A percentile compares a stretch with the other conserved stretches of the same genome.
Conservation (phyloP, 2,797 vertebrate species). For the Micropoecilia bifurca region DNA sequence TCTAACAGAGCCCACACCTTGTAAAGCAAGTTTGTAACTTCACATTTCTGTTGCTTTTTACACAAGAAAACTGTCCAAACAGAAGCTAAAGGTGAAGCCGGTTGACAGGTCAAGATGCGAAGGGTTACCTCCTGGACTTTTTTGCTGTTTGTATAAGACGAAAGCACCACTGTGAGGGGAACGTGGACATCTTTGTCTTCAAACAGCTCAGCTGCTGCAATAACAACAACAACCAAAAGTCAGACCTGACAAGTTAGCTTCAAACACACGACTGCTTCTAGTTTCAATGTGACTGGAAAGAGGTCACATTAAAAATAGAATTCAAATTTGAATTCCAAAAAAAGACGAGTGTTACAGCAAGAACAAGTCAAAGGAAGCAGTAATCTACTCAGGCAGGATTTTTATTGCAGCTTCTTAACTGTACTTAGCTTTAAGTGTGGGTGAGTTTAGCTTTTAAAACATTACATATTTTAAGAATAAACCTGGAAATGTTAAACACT, state of each 20-base stretch:
- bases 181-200: conserved; percentile 84
- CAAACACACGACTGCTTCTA: not conserved
- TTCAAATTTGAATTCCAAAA: not conserved
- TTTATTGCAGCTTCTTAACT: not conserved
- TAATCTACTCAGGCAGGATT: not conserved
- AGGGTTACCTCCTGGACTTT: conserved; percentile 89
- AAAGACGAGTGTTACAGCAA: not conserved
- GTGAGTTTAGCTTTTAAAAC: not conserved
- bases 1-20: not conserved
- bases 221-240: not conserved
- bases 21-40: not conserved
- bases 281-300: not conserved
- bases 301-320: not conserved
- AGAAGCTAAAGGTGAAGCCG: not conserved
- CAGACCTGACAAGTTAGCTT: not conserved
- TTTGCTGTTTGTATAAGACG: conserved; percentile 81
- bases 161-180: conserved; percentile 86
- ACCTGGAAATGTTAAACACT: not conserved
- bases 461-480: not conserved
- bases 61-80: not conserved
- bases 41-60: not conserved
- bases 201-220: conserved; percentile 87
- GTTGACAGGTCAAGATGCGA: not conserved
- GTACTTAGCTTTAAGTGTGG: not conserved
- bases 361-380: not conserved